These are phyloP conservation scores for Nyctalus aviator DNA, from an alignment of 2,797 vertebrate species.

Conservation along the genomic window DNA sequence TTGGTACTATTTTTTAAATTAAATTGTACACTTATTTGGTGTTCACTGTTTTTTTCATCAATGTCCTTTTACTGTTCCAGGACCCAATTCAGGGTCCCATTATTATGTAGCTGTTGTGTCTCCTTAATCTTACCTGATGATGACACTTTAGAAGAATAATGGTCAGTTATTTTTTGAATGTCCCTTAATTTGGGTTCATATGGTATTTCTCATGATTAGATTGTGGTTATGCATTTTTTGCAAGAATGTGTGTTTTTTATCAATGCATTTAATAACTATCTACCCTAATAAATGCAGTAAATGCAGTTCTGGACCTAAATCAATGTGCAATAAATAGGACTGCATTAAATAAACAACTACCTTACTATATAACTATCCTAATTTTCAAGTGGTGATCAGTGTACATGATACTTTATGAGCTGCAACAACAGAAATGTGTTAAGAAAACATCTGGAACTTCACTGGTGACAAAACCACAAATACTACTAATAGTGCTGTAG, in stretches of 20 bases:
- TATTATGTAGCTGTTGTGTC: background rate
- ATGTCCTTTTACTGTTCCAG: background rate
- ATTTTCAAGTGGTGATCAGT: background rate
- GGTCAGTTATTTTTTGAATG: background rate
- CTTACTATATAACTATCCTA: background rate
- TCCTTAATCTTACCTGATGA: background rate
- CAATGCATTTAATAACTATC: background rate
- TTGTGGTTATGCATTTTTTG: background rate
- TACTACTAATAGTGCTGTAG: background rate
- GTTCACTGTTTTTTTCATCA: background rate
- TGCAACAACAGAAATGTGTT: background rate
- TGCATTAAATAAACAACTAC: background rate
- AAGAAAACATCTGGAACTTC: background rate
- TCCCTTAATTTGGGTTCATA: background rate
- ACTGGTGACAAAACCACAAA: background rate
- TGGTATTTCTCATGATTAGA: conserved; percentile 12
- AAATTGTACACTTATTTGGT: background rate
- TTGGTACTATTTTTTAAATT: background rate
- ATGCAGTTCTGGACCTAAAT: background rate
- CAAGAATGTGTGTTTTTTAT: conserved; percentile 1
- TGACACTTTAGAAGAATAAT: background rate
- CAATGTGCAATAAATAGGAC: too few relatives aligned
- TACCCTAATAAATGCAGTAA: conserved; percentile 18
- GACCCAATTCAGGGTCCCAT: background rate
- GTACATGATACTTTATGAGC: background rate